Conservation (phyloP, 2,113 vertebrate species). For the Atractosteus spatula region DNA sequence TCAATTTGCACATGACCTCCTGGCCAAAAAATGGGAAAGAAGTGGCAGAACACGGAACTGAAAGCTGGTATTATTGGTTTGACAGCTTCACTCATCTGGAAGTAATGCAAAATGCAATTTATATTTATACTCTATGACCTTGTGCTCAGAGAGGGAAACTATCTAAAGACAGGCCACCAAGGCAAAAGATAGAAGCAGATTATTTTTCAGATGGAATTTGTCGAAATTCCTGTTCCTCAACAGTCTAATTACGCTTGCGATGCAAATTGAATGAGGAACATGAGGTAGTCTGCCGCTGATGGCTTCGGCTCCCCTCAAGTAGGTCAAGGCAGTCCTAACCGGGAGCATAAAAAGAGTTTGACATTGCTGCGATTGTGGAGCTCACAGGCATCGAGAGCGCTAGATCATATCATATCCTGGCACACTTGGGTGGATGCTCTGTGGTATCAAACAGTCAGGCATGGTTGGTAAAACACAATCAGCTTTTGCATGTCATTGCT, state of each 20-base stretch:
- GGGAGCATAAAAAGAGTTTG: conserved; percentile 10
- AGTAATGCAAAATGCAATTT: conserved; percentile 98
- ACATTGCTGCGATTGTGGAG: conserved; percentile 13
- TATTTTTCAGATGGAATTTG: conserved; percentile 73
- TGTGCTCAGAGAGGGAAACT: conserved; percentile 73
- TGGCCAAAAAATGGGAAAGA: conserved; percentile 87
- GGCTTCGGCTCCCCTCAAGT: conserved; percentile 9
- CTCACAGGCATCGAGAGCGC: background rate
- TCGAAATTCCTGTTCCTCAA: conserved; percentile 70
- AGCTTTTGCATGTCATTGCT: background rate
- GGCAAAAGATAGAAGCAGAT: conserved; percentile 66
- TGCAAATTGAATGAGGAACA: conserved; percentile 67
- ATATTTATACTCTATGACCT: conserved; percentile 95
- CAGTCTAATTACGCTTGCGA: conserved; percentile 73
- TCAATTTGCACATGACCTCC: conserved; percentile 95
- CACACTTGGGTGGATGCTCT: background rate
- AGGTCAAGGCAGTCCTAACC: conserved; percentile 20
- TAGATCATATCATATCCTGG: background rate
- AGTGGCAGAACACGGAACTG: conserved; percentile 91
- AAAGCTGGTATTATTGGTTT: conserved; percentile 95
- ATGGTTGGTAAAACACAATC: background rate
- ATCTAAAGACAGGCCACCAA: conserved; percentile 74
- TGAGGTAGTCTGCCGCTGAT: conserved; percentile 56
- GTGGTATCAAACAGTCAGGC: conserved; percentile 14
- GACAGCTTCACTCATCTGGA: conserved; percentile 99